A percentile compares a stretch with the other conserved stretches of the same genome.
These are phyloP conservation scores for Bubalus kerabau DNA, from an alignment of 2,113 vertebrate species.

Conservation along the genomic window DNA sequence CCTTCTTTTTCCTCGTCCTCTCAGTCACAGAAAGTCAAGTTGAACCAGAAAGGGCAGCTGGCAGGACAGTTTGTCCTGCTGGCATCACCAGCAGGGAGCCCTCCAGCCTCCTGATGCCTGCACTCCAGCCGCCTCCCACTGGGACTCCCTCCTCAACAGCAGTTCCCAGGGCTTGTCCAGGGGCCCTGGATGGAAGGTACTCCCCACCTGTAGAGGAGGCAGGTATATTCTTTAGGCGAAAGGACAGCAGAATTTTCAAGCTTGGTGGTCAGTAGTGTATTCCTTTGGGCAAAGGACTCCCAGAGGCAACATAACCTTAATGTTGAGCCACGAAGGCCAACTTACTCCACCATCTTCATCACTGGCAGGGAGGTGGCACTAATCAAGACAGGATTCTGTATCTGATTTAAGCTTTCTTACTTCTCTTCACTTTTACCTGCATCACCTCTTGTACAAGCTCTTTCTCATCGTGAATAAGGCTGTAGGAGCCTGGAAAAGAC, in stretches of 20 bases:
- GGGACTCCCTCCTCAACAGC: neutral
- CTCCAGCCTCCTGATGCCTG: neutral
- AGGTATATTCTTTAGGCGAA: neutral
- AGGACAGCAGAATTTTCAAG: neutral
- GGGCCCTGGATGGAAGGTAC: neutral
- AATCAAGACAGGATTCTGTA: neutral
- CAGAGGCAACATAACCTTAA: neutral
- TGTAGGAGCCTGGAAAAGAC: neutral
- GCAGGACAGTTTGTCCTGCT: neutral
- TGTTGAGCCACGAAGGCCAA: neutral
- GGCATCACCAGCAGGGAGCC: neutral
- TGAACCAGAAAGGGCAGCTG: neutral
- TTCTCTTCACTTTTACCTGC: neutral
- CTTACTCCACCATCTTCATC: neutral
- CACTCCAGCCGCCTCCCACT: neutral
- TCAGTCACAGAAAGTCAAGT: neutral
- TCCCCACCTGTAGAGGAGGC: no score
- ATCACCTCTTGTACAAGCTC: neutral
- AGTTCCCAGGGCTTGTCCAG: neutral
- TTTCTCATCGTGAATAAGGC: neutral
- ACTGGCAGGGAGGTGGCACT: neutral
- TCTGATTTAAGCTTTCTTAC: neutral
- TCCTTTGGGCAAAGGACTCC: neutral
- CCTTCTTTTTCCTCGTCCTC: neutral
- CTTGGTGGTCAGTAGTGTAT: neutral